Conservation (phyloP, 2,113 vertebrate genomes). For the Hepsetus odoe region DNA sequence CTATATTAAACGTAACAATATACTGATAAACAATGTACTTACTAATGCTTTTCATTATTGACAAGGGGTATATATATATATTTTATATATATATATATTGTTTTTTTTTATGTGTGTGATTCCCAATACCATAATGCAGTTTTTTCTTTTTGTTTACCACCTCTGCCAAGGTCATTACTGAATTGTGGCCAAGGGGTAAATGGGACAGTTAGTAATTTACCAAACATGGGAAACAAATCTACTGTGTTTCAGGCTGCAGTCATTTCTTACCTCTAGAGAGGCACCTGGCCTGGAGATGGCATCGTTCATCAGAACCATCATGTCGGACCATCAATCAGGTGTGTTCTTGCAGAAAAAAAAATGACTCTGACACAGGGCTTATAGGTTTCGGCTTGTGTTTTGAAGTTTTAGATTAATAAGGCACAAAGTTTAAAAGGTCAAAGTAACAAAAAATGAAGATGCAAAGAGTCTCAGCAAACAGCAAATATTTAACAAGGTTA, state of each 20-base stretch:
- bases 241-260: constrained; percentile 16
- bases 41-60: no score
- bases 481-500: no score
- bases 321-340: constrained; percentile 4
- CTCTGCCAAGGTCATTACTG: background rate
- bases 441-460: background rate
- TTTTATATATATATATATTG: no score
- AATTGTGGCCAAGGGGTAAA: background rate
- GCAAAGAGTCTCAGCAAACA: no score
- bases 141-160: background rate
- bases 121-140: background rate
- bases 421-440: background rate
- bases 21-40: no score
- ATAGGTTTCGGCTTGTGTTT: background rate
- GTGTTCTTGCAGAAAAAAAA: constrained; percentile 2
- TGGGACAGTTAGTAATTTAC: constrained; percentile 10
- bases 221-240: constrained; percentile 14
- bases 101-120: no score
- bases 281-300: constrained; percentile 14
- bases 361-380: background rate
- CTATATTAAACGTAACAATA: background rate
- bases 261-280: constrained; percentile 18
- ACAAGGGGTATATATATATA: no score
- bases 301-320: constrained; percentile 6
- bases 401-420: background rate